Conservation (phyloP, 2,797 vertebrate genomes). For the Cossypha caffra region DNA sequence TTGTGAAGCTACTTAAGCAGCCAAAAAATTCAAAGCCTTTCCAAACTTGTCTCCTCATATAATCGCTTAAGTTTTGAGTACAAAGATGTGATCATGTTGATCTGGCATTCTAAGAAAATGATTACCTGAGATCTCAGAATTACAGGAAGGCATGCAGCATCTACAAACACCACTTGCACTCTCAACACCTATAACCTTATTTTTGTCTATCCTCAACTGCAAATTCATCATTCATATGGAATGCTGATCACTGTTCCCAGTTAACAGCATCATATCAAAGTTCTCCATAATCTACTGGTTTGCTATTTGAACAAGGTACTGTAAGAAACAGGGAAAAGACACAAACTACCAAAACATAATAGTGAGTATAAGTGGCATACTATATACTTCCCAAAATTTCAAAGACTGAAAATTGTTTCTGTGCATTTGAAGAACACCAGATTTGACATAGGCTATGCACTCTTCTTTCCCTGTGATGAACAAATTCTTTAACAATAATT, state of each 20-base stretch:
- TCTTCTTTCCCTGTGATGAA: accelerated
- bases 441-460: neutral
- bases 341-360: neutral
- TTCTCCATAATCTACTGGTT: neutral
- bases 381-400: neutral
- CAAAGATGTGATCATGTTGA: neutral
- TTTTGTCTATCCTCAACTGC: neutral
- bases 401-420: neutral
- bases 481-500: neutral
- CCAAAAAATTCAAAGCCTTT: neutral
- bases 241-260: neutral
- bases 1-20: neutral
- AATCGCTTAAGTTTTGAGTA: neutral
- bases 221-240: neutral
- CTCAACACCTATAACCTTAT: neutral
- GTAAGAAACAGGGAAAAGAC: neutral
- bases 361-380: neutral
- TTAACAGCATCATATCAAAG: neutral
- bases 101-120: neutral
- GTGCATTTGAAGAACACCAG: neutral
- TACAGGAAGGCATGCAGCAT: neutral
- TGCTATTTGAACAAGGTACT: neutral
- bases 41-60: neutral
- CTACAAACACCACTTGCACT: neutral
- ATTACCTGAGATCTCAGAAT: neutral